Evolutionary conservation across 2,797 vertebrate species (phyloP).

Genomic region (Gymnothorax javanicus): DNA sequence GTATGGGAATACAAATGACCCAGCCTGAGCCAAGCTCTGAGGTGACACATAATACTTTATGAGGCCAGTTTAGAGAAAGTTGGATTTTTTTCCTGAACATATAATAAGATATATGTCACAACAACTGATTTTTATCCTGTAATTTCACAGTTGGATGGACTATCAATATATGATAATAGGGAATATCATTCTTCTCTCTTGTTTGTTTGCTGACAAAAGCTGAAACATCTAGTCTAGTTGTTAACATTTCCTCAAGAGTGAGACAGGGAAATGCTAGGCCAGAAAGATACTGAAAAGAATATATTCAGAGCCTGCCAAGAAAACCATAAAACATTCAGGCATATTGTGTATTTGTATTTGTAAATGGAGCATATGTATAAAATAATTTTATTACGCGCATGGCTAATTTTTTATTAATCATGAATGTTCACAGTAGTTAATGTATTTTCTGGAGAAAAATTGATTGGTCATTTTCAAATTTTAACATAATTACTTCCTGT

Average conservation of each 20-base stretch:
- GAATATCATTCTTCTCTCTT: conserved; percentile 7
- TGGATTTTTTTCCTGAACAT: conserved; percentile 37
- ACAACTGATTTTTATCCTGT: conserved; percentile 50
- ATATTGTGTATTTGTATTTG: no score
- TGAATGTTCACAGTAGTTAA: no score
- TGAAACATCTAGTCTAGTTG: neutral
- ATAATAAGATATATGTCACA: conserved; percentile 46
- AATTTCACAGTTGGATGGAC: conserved; percentile 56
- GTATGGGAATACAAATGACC: conserved; percentile 37
- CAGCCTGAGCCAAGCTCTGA: neutral
- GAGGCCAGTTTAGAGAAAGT: conserved; percentile 8
- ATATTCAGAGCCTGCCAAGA: neutral
- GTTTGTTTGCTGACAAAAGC: neutral
- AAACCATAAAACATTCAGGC: neutral
- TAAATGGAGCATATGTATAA: no score
- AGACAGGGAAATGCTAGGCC: neutral
- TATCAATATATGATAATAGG: conserved; percentile 47
- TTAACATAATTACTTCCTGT: no score
- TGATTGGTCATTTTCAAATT: no score
- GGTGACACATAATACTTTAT: conserved; percentile 11
- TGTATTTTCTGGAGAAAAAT: no score
- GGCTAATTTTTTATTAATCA: no score
- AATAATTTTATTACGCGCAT: no score
- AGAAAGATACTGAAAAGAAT: neutral
- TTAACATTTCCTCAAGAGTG: neutral